Conservation (phyloP, 2,888 invertebrate species). For the Melieria picta region DNA sequence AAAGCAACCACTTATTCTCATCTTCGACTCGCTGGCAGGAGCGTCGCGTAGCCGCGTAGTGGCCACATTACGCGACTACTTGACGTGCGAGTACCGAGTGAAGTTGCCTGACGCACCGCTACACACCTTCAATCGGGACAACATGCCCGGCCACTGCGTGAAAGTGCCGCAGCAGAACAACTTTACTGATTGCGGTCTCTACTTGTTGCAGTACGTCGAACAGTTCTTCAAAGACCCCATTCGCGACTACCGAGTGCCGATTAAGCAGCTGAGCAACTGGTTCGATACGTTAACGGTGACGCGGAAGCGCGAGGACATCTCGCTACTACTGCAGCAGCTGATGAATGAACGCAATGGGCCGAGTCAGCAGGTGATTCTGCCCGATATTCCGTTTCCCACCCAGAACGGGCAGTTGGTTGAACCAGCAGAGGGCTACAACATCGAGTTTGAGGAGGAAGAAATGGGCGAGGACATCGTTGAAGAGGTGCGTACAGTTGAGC, state of each 20-base stretch:
- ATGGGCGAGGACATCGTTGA: slow-evolving; percentile 68
- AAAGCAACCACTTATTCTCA: slow-evolving; percentile 83
- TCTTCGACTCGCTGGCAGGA: slow-evolving; percentile 93
- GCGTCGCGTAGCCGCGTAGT: slow-evolving; percentile 85
- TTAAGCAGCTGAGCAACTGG: slow-evolving; percentile 85
- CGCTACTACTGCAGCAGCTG: slow-evolving; percentile 77
- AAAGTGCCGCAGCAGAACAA: slow-evolving; percentile 98
- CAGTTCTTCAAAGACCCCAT: slow-evolving; percentile 92
- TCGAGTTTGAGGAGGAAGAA: slow-evolving; percentile 69
- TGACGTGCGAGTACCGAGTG: slow-evolving; percentile 85
- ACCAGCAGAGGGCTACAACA: slow-evolving; percentile 68
- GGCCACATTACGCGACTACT: slow-evolving; percentile 89
- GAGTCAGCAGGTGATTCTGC: slow-evolving; percentile 69
- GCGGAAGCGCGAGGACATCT: slow-evolving; percentile 87
- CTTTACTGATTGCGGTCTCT: slow-evolving; percentile 96
- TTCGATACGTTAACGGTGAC: slow-evolving; percentile 86
- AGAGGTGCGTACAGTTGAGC: slow-evolving; percentile 54
- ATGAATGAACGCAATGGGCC: slow-evolving; percentile 77
- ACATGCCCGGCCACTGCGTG: slow-evolving; percentile 86
- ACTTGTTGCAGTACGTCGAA: slow-evolving; percentile 95
- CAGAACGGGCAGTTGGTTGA: slow-evolving; percentile 77
- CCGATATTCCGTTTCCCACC: slow-evolving; percentile 80
- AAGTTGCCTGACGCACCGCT: slow-evolving; percentile 69
- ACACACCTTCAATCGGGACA: slow-evolving; percentile 77
- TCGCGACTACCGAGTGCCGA: slow-evolving; percentile 82